Evolutionary conservation across 2,113 vertebrate species (phyloP).

Genomic region (Daphoenositta chrysoptera): DNA sequence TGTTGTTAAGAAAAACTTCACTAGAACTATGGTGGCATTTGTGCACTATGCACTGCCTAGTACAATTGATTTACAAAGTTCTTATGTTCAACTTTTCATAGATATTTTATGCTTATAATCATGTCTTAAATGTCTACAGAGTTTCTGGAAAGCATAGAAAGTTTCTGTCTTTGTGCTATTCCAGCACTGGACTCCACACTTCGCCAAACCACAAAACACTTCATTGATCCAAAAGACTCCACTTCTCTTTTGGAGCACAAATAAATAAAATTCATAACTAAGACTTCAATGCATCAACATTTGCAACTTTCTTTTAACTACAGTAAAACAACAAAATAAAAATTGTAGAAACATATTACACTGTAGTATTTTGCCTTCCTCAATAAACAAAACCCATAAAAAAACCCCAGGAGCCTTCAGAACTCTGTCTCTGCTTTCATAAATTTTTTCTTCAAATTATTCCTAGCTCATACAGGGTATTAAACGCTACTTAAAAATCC

Average conservation of each 20-base stretch:
- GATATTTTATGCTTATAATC: background rate
- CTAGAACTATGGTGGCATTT: slow-evolving; percentile 56
- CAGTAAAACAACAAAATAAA: background rate
- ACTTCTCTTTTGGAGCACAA: background rate
- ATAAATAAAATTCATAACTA: background rate
- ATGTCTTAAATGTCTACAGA: background rate
- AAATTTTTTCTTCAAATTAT: background rate
- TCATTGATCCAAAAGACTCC: background rate
- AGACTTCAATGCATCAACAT: background rate
- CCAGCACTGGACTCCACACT: background rate
- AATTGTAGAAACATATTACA: background rate
- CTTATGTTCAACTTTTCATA: background rate
- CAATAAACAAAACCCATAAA: background rate
- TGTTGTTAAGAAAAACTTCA: background rate
- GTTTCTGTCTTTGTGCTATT: background rate
- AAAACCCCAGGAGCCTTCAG: background rate
- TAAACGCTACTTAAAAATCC: background rate
- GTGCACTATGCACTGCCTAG: slow-evolving; percentile 36
- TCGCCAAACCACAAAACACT: background rate
- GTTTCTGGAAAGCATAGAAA: background rate
- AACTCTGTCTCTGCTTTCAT: background rate
- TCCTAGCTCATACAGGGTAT: background rate
- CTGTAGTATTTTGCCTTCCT: background rate
- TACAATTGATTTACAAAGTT: background rate
- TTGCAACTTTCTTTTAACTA: background rate